A percentile compares a stretch with the other conserved stretches of the same genome.
phyloP scores from a whole-genome alignment of 1,140 invertebrate genomes.

The Agrilus planipennis region DNA sequence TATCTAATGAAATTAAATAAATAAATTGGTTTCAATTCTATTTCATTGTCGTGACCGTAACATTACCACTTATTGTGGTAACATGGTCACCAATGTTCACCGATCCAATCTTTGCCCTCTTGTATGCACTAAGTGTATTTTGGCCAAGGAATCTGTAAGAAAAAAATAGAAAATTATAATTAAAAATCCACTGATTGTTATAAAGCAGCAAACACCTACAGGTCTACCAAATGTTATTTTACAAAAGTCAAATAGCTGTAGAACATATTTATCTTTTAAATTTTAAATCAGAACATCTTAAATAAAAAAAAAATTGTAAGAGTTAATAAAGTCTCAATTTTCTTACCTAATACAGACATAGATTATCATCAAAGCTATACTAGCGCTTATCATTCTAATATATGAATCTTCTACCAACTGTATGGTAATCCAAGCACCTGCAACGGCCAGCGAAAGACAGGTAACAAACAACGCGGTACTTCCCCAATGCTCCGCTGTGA shows the following conservation, averaged over 20 bases:
- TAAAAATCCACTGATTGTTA: not conserved
- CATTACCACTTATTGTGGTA: conserved; percentile 41
- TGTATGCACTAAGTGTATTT: conserved; percentile 76
- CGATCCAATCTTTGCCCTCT: conserved; percentile 76
- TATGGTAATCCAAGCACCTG: conserved; percentile 68
- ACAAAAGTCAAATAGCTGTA: not conserved
- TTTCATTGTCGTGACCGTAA: no score
- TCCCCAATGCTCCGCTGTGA: conserved; percentile 69
- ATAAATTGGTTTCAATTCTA: no score
- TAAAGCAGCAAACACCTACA: not conserved
- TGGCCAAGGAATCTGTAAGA: conserved; percentile 61
- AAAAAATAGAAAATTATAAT: not conserved
- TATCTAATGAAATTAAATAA: no score
- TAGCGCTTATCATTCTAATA: conserved; percentile 65
- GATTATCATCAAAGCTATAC: conserved; percentile 65
- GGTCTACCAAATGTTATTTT: not conserved
- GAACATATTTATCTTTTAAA: not conserved
- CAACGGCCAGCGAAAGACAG: conserved; percentile 59
- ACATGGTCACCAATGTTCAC: conserved; percentile 56
- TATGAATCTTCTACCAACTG: conserved; percentile 68
- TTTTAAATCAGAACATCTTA: not conserved
- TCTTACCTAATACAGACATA: conserved; percentile 72
- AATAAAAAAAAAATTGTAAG: conserved; percentile 5
- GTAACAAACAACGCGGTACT: conserved; percentile 53
- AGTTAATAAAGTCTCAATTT: no score